Percentiles rank a stretch among this genome's conserved stretches.
Conservation (phyloP, 2,888 invertebrate genomes). For the Panzeria rudis region DNA sequence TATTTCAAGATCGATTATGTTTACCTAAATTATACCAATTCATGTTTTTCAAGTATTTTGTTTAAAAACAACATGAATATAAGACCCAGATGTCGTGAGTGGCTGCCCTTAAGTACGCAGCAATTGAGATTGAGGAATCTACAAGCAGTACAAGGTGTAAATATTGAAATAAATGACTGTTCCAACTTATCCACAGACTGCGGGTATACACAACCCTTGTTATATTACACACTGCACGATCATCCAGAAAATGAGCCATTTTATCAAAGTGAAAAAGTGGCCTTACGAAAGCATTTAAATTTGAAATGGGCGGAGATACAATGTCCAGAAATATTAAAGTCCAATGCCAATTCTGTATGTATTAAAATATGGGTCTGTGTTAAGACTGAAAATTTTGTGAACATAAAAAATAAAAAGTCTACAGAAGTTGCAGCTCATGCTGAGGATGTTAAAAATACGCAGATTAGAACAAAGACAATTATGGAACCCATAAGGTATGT, state of each 20-base stretch:
- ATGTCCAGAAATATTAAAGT: conserved; percentile 86
- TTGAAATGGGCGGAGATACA: conserved; percentile 92
- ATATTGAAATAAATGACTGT: conserved; percentile 82
- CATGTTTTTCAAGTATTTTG: conserved; percentile 30
- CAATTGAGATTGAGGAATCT: conserved; percentile 92
- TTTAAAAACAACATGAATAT: conserved; percentile 75
- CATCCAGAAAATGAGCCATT: conserved; percentile 93
- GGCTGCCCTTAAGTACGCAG: conserved; percentile 90
- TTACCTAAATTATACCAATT: background rate
- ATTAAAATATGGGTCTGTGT: conserved; percentile 82
- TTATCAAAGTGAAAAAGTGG: conserved; percentile 91
- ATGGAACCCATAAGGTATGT: conserved; percentile 70
- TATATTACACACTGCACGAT: conserved; percentile 92
- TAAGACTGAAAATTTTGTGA: conserved; percentile 69
- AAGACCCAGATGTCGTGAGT: conserved; percentile 79
- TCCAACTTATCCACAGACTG: conserved; percentile 3
- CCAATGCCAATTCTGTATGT: conserved; percentile 82
- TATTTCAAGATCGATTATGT: conserved; percentile 43
- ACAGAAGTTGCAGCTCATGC: background rate
- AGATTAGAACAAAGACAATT: conserved; percentile 20
- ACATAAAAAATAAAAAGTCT: background rate
- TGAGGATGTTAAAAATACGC: background rate
- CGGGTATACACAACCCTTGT: conserved; percentile 84
- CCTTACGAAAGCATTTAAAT: conserved; percentile 88
- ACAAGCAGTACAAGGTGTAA: conserved; percentile 89